Percentiles rank a stretch among this genome's conserved stretches.
Evolutionary conservation across 2,113 vertebrate genomes (phyloP).

Genomic region (Chloropsis hardwickii): DNA sequence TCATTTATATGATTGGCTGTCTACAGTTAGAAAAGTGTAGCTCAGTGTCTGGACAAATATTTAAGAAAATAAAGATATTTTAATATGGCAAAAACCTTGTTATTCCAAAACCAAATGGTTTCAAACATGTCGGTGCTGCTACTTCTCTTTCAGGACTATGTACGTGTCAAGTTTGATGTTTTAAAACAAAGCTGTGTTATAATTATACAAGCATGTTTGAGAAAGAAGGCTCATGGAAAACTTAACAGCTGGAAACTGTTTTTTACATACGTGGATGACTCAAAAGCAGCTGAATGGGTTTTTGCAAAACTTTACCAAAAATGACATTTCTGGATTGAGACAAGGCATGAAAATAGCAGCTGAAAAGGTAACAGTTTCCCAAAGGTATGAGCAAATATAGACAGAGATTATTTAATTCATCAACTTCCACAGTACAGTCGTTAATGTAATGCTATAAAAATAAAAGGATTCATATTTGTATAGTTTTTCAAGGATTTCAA

Average conservation of each 20-base stretch:
- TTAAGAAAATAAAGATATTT: conserved; percentile 31
- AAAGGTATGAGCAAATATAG: conserved; percentile 44
- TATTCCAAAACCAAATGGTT: conserved; percentile 61
- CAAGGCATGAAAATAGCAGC: conserved; percentile 69
- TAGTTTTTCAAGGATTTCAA: conserved; percentile 27
- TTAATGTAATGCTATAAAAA: conserved; percentile 13
- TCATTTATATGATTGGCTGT: background rate
- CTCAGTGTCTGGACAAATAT: background rate
- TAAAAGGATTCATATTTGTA: conserved; percentile 7
- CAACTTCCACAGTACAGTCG: background rate
- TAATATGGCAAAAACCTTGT: conserved; percentile 40
- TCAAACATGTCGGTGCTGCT: conserved; percentile 57
- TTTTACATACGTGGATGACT: conserved; percentile 77
- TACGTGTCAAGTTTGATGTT: conserved; percentile 75
- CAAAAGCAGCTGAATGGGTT: conserved; percentile 72
- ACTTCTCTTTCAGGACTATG: conserved; percentile 68
- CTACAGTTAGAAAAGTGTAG: background rate
- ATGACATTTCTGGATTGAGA: conserved; percentile 74
- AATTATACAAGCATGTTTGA: conserved; percentile 72
- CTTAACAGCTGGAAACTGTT: conserved; percentile 80
- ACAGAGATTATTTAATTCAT: conserved; percentile 49
- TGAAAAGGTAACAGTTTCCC: conserved; percentile 60
- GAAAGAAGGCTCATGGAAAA: conserved; percentile 75
- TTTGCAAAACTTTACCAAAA: conserved; percentile 63
- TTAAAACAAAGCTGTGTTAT: conserved; percentile 79